Percentiles rank a stretch among this genome's conserved stretches.
These are phyloP conservation scores for Gallinago solitaria DNA, from an alignment of 2,797 vertebrate genomes.

Conservation along the genomic window DNA sequence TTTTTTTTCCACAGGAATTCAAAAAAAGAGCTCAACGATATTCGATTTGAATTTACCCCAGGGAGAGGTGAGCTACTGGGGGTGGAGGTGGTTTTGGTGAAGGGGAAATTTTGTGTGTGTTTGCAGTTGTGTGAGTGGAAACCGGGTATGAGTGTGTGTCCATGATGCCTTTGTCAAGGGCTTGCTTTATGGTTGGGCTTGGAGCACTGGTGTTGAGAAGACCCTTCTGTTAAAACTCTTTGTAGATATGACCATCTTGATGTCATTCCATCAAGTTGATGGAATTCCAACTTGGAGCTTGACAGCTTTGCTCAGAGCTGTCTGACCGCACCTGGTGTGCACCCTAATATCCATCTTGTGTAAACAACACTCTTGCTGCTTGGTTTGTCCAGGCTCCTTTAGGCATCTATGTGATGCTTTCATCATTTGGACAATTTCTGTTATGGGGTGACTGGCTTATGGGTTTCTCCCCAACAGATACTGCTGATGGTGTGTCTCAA, in stretches of 20 bases:
- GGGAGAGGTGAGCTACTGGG: slow-evolving; percentile 87
- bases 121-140: not conserved
- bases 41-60: slow-evolving; percentile 97
- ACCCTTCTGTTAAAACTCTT: not conserved
- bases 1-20: slow-evolving; percentile 84
- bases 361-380: not conserved
- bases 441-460: not conserved
- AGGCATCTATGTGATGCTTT: not conserved
- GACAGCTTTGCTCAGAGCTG: not conserved
- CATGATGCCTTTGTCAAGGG: not conserved
- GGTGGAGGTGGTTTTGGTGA: not conserved
- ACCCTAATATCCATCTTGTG: not conserved
- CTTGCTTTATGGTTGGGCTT: not conserved
- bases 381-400: not conserved
- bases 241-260: not conserved
- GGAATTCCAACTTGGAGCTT: not conserved
- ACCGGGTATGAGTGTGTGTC: not conserved
- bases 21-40: slow-evolving; percentile 98
- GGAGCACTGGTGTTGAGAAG: not conserved
- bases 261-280: too few relatives aligned
- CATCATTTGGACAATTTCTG: not conserved
- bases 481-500: slow-evolving; percentile 97
- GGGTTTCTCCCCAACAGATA: slow-evolving; percentile 83
- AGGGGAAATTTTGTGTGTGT: not conserved
- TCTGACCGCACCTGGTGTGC: not conserved